Conservation (phyloP, 2,113 vertebrate species). For the Hydrochoerus hydrochaeris region DNA sequence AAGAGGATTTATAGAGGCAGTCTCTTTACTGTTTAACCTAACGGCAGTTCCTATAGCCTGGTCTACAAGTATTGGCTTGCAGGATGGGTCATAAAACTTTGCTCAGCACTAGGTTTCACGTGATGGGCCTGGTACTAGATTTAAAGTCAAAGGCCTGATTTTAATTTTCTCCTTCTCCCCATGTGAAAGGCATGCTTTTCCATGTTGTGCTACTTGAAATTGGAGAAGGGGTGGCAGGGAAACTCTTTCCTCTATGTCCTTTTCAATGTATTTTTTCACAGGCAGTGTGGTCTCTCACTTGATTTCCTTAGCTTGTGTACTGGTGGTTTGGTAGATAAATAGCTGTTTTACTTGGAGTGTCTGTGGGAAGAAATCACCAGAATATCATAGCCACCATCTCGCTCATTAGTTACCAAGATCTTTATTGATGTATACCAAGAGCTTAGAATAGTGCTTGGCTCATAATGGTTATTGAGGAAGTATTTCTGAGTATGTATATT, state of each 20-base stretch:
- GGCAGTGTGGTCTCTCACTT: neutral
- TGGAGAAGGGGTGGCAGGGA: neutral
- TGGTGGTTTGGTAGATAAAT: neutral
- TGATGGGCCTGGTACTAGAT: neutral
- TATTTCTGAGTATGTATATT: constrained; percentile 19
- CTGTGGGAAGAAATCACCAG: neutral
- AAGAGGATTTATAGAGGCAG: neutral
- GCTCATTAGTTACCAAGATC: neutral
- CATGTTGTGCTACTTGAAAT: neutral
- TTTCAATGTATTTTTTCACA: neutral
- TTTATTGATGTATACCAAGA: constrained; percentile 15
- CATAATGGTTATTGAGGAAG: constrained; percentile 24
- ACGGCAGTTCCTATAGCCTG: neutral
- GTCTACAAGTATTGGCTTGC: neutral
- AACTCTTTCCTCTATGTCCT: neutral
- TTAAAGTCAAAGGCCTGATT: neutral
- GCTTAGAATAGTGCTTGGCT: constrained; percentile 6
- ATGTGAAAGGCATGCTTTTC: neutral
- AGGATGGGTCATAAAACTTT: neutral
- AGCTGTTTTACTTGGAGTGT: neutral
- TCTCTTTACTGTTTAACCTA: neutral
- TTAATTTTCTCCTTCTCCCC: neutral
- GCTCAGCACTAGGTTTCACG: neutral
- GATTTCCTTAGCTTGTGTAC: neutral
- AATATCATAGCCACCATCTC: neutral